Conservation (phyloP, 2,113 vertebrate genomes). For the Columba livia region DNA sequence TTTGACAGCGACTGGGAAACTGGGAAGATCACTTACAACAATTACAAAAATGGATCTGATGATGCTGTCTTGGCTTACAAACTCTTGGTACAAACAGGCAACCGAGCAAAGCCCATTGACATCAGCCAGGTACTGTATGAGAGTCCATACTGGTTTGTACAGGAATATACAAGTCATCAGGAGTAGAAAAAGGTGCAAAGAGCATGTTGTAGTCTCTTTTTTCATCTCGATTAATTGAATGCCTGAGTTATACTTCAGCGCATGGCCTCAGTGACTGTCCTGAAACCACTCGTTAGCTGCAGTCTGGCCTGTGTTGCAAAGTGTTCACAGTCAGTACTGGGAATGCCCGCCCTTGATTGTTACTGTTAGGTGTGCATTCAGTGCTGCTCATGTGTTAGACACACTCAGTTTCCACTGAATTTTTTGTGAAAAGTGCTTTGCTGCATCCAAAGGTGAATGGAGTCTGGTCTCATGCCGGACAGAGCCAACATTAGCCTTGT, state of each 20-base stretch:
- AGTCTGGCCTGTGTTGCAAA: background rate
- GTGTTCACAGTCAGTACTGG: background rate
- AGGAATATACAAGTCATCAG: background rate
- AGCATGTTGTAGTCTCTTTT: background rate
- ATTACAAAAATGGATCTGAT: slow-evolving; percentile 93
- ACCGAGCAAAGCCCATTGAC: slow-evolving; percentile 89
- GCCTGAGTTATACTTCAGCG: background rate
- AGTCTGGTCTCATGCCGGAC: background rate
- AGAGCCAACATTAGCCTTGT: background rate
- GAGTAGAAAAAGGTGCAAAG: background rate
- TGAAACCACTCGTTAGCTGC: background rate
- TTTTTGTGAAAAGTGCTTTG: background rate
- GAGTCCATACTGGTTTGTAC: background rate
- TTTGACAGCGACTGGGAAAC: slow-evolving; percentile 95
- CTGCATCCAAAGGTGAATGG: background rate
- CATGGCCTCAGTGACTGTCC: background rate
- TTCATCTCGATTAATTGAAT: background rate
- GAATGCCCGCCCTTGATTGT: background rate
- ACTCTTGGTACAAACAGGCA: slow-evolving; percentile 94
- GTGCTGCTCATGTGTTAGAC: background rate
- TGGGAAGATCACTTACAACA: slow-evolving; percentile 88
- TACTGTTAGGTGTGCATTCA: background rate
- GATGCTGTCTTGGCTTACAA: slow-evolving; percentile 95
- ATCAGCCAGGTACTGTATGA: slow-evolving; percentile 82
- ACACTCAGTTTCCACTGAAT: background rate